Conservation (phyloP, 2,113 vertebrate genomes). For the Glaucomys volans region DNA sequence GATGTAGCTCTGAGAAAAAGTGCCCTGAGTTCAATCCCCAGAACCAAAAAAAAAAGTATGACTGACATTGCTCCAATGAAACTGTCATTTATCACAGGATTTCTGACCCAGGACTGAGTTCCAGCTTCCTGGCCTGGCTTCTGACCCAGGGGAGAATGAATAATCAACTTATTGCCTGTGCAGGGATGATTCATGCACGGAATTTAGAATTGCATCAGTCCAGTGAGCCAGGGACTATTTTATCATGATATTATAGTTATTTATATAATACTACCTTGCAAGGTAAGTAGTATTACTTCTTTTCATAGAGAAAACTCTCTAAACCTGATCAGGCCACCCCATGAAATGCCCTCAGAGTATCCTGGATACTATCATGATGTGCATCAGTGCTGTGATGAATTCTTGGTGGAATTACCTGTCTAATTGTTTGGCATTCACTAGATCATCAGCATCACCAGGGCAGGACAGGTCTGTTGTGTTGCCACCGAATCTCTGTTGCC, state of each 20-base stretch:
- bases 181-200: not conserved
- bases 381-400: not conserved
- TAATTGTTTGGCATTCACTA: too few relatives aligned
- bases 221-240: not conserved
- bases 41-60: too few relatives aligned
- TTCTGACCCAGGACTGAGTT: not conserved
- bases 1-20: too few relatives aligned
- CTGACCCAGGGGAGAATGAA: not conserved
- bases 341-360: fast-evolving
- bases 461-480: not conserved
- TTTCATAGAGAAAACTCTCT: not conserved
- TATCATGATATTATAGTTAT: not conserved
- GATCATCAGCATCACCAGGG: fast-evolving
- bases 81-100: not conserved
- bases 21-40: too few relatives aligned
- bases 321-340: not conserved
- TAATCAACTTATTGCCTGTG: not conserved
- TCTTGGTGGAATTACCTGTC: not conserved
- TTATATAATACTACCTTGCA: not conserved
- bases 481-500: not conserved
- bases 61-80: not conserved
- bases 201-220: not conserved
- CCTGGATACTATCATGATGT: fast-evolving
- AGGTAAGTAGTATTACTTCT: not conserved
- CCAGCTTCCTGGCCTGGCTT: not conserved